Evolutionary conservation across 1,140 invertebrate species (phyloP).

Genomic region (Drosophila rufa): DNA sequence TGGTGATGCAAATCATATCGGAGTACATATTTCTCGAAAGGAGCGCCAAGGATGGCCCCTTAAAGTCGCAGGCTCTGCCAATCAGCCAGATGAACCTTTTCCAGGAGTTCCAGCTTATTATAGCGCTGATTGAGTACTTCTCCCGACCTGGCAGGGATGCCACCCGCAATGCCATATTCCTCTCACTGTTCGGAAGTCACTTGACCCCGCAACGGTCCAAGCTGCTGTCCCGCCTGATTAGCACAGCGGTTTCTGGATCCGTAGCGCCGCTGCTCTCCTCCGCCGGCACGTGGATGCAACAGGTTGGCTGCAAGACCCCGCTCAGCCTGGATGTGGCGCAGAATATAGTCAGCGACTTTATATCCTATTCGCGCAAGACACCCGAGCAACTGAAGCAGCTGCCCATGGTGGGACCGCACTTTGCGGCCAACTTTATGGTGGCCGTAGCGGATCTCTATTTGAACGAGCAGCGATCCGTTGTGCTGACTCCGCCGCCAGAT

Average conservation of each 20-base stretch:
- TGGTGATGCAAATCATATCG: conserved; percentile 91
- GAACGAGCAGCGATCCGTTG: conserved; percentile 76
- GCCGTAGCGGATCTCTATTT: conserved; percentile 92
- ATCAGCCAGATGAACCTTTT: conserved; percentile 88
- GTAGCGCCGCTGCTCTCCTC: conserved; percentile 90
- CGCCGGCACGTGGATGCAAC: conserved; percentile 94
- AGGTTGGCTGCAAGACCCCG: conserved; percentile 91
- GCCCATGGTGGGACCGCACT: conserved; percentile 89
- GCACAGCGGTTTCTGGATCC: conserved; percentile 90
- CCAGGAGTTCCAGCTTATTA: conserved; percentile 91
- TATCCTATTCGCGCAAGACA: conserved; percentile 89
- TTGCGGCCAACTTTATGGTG: conserved; percentile 92
- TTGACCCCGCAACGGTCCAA: conserved; percentile 89
- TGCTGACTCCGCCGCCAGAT: conserved; percentile 86
- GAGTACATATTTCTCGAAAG: conserved; percentile 93
- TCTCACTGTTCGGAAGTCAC: conserved; percentile 91
- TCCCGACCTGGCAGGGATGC: conserved; percentile 89
- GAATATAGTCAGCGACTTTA: conserved; percentile 92
- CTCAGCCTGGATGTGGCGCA: conserved; percentile 90
- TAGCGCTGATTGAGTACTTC: conserved; percentile 91
- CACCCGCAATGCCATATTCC: conserved; percentile 92
- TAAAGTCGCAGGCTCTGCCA: conserved; percentile 61
- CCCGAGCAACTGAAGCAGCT: conserved; percentile 89
- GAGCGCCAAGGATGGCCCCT: conserved; percentile 54
- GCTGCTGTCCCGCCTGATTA: conserved; percentile 91